Conservation (phyloP, 35 echinoderm and acorn worm genomes). For the Ophioderma brevispina region DNA sequence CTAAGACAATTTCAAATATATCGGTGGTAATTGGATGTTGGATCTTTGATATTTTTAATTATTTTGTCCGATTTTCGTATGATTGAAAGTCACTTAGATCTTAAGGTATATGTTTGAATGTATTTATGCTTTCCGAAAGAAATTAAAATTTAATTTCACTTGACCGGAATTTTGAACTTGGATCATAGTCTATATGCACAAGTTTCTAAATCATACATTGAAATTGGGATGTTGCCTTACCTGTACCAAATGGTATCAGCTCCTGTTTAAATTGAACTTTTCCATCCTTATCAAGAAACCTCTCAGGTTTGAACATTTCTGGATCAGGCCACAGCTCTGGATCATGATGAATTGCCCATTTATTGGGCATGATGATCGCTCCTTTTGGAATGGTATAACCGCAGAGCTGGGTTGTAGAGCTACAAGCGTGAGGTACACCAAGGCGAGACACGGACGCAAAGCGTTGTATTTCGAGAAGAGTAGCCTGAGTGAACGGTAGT, state of each 20-base stretch:
- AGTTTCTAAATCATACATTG: too few relatives aligned
- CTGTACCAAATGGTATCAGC: constrained; percentile 27
- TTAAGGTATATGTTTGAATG: too few relatives aligned
- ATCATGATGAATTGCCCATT: neutral
- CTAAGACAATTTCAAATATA: too few relatives aligned
- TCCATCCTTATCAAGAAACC: constrained; percentile 31
- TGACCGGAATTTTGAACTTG: too few relatives aligned
- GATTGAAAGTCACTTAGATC: too few relatives aligned
- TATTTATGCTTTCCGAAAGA: too few relatives aligned
- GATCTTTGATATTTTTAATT: too few relatives aligned
- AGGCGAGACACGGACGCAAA: neutral
- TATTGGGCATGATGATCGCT: constrained; percentile 14
- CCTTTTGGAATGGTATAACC: constrained; percentile 32
- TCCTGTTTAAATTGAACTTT: neutral
- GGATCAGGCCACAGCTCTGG: constrained; percentile 27
- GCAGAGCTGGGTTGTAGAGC: neutral
- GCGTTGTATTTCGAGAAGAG: neutral
- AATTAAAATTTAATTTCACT: too few relatives aligned
- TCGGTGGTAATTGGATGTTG: too few relatives aligned
- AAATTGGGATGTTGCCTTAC: too few relatives aligned
- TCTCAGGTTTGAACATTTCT: constrained; percentile 14
- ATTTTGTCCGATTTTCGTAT: too few relatives aligned
- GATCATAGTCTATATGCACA: too few relatives aligned
- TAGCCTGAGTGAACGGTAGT: constrained; percentile 9
- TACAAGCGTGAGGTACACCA: neutral